Conservation (phyloP, 92 coral and sea anemone genomes). For the Phymanthus crucifer region DNA sequence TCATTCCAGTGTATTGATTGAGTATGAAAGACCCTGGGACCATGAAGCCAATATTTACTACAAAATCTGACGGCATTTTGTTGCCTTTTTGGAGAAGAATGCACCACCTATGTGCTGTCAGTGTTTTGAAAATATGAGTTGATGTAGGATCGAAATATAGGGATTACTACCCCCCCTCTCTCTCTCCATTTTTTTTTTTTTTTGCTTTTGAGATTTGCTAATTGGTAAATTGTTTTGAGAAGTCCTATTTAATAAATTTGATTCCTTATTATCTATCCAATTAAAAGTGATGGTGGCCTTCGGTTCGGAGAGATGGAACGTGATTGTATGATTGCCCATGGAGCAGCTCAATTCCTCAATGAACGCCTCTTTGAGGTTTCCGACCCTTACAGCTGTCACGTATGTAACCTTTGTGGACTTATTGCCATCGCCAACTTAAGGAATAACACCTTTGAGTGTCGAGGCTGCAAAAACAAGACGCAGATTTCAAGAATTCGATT, state of each 20-base stretch:
- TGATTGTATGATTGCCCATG: constrained; percentile 98
- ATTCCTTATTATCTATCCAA: neutral
- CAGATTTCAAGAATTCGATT: constrained; percentile 97
- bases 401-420: constrained; percentile 95
- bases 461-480: constrained; percentile 97
- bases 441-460: constrained; percentile 93
- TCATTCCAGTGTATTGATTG: neutral
- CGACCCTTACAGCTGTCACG: constrained; percentile 98
- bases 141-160: too few relatives aligned
- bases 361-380: constrained; percentile 96
- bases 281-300: constrained; percentile 92
- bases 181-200: too few relatives aligned
- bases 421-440: constrained; percentile 95
- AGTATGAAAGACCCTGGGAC: too few relatives aligned
- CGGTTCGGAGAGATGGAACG: constrained; percentile 99
- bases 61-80: too few relatives aligned
- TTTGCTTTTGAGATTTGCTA: too few relatives aligned
- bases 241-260: too few relatives aligned
- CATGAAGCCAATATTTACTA: too few relatives aligned
- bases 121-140: too few relatives aligned
- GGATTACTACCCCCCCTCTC: too few relatives aligned
- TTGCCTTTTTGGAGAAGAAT: too few relatives aligned
- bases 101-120: too few relatives aligned
- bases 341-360: constrained; percentile 98
- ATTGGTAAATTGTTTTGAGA: too few relatives aligned